Evolutionary conservation across 2,797 vertebrate genomes (phyloP), one percentile per base, ranked within the genome.

Genomic region (Alcedo atthis): DNA sequence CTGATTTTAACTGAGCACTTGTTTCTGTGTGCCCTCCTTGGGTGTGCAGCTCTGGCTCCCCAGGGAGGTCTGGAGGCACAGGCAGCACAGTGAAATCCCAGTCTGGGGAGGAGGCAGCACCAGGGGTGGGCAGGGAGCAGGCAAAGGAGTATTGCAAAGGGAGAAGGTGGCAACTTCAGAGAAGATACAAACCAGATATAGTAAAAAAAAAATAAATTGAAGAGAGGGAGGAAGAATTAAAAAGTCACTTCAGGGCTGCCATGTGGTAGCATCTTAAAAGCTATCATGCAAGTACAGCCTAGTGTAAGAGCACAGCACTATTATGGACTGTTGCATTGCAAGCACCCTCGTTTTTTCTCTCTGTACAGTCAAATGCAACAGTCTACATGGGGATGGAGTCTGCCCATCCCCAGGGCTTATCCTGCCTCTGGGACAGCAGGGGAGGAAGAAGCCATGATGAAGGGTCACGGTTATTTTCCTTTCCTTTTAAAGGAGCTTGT

Each of bases 141-240:
- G 42, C 71, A 49, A 59, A 51, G 53, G 51, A 51, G 37, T 33
- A 55, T 4, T 74, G 68, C 57, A 81, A 46, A 5, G 8, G 33
- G 64, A 74, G 30, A 82, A 54, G n/a, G 55, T 43, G 58, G 33
- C 48, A 64, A 43, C 66, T 85, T 70, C 79, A 81, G 58, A 90
- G 84, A 46, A 66, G 76, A 85, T 35, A 81, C 66, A 87, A 62
- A 58, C 68, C 68, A 74, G 20, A 81, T 54, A 53, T 69, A 57
- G 37, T 24, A 17, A 53, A 51, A 53, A n/a, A 54, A 19, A 40
- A 35, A 59, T n/a, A 35, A 62, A 96, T 94, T 95, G 90, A 92
- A 74, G 37, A 77, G 81, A 87, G 26, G 32, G 83, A 95, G 58
- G 43, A 45, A 74, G 93, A 95, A 90, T 96, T 90, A 93, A 93